These are phyloP conservation scores for Drosophila athabasca DNA, from an alignment of 1,140 invertebrate genomes.

Conservation along the genomic window DNA sequence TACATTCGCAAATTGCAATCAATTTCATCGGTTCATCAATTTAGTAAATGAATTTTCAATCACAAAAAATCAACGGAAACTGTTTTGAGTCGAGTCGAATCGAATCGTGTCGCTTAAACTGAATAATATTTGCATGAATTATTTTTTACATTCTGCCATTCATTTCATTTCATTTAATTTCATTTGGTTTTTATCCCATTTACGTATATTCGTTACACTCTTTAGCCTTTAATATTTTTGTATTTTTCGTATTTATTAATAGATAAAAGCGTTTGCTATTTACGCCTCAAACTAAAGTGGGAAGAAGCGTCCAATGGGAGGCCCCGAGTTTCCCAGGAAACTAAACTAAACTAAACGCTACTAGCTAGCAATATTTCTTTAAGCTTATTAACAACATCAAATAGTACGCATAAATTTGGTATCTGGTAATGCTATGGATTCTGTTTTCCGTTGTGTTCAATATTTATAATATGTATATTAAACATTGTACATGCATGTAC, in stretches of 20 bases:
- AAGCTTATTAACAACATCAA: slow-evolving; percentile 82
- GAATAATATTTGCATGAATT: slow-evolving; percentile 39
- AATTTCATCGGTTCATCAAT: slow-evolving; percentile 64
- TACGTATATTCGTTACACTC: slow-evolving; percentile 80
- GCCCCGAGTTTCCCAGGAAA: slow-evolving; percentile 21
- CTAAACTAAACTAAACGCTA: slow-evolving; percentile 68
- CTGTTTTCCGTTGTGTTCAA: slow-evolving; percentile 44
- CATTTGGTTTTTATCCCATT: slow-evolving; percentile 51
- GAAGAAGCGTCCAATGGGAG: slow-evolving; percentile 32
- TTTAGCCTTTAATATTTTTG: slow-evolving; percentile 71
- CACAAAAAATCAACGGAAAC: slow-evolving; percentile 76
- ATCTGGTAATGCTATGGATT: slow-evolving; percentile 34
- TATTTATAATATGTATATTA: slow-evolving; percentile 56
- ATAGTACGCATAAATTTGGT: slow-evolving; percentile 66
- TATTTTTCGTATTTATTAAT: slow-evolving; percentile 28
- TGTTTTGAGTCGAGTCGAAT: slow-evolving; percentile 29
- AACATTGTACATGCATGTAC: slow-evolving; percentile 50
- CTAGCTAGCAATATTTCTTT: slow-evolving; percentile 68
- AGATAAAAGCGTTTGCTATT: slow-evolving; percentile 77
- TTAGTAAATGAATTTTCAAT: slow-evolving; percentile 78
- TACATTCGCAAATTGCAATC: slow-evolving; percentile 81
- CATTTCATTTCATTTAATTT: slow-evolving; percentile 24
- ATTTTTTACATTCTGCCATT: slow-evolving; percentile 51
- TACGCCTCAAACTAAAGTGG: slow-evolving; percentile 70
- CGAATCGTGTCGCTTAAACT: slow-evolving; percentile 26